These are phyloP conservation scores for Lethrus apterus DNA, from an alignment of 1,140 invertebrate genomes.

Conservation along the genomic window DNA sequence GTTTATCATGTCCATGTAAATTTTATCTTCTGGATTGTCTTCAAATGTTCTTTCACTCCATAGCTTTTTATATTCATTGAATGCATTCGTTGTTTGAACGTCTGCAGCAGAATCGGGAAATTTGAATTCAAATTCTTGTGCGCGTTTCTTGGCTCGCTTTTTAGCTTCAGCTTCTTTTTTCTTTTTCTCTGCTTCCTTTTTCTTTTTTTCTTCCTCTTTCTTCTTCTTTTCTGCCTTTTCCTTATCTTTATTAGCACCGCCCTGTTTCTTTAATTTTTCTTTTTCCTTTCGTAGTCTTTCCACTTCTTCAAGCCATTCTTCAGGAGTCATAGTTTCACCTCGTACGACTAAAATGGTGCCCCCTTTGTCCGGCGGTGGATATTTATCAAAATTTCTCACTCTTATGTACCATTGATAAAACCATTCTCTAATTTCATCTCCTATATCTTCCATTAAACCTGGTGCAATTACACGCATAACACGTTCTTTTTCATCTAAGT, in stretches of 20 bases:
- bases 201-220: constrained; percentile 31
- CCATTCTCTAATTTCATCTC: constrained; percentile 61
- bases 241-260: constrained; percentile 15
- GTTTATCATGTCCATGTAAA: constrained; percentile 46
- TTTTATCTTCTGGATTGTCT: constrained; percentile 41
- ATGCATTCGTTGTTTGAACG: constrained; percentile 35
- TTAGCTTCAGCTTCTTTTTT: constrained; percentile 36
- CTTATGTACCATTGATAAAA: constrained; percentile 51
- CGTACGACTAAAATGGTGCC: constrained; percentile 48
- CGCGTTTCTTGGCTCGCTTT: constrained; percentile 30
- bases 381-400: constrained; percentile 46
- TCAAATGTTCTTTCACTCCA: constrained; percentile 43
- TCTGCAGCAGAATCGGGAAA: constrained; percentile 25
- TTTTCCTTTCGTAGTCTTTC: constrained; percentile 27
- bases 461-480: constrained; percentile 49
- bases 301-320: constrained; percentile 43
- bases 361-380: constrained; percentile 45
- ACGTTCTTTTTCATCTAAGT: constrained; percentile 47
- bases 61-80: constrained; percentile 41
- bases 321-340: constrained; percentile 46
- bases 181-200: constrained; percentile 34
- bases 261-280: constrained; percentile 27
- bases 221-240: constrained; percentile 25
- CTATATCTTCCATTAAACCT: constrained; percentile 59
- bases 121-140: constrained; percentile 34